Evolutionary conservation across 2,797 vertebrate genomes (phyloP).

Genomic region (Pipistrellus pygmaeus): DNA sequence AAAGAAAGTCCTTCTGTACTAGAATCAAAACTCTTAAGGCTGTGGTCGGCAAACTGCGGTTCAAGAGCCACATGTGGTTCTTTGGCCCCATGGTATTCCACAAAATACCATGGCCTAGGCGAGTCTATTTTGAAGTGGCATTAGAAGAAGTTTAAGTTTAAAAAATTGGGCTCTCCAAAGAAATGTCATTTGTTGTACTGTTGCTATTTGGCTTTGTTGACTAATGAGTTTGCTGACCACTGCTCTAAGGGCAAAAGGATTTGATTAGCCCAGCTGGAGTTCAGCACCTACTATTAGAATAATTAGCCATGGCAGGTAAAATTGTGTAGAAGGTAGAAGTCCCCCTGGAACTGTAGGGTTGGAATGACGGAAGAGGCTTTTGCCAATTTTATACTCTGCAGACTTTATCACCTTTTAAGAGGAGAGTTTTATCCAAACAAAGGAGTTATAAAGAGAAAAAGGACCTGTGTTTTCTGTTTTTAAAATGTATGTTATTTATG

Average conservation of each 20-base stretch:
- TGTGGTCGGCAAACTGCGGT: no score
- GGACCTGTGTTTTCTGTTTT: background rate
- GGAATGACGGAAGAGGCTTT: background rate
- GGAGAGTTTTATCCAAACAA: background rate
- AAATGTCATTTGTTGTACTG: no score
- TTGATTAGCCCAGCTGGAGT: background rate
- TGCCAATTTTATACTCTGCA: background rate
- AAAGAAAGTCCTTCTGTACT: background rate
- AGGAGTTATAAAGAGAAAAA: background rate
- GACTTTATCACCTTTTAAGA: conserved; percentile 6
- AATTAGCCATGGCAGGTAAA: background rate
- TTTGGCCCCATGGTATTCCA: no score
- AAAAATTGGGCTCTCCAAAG: no score
- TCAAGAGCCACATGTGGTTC: no score
- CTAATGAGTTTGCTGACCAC: no score
- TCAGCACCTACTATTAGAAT: background rate
- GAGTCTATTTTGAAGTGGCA: no score
- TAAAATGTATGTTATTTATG: background rate
- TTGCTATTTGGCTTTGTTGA: no score
- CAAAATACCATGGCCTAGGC: no score
- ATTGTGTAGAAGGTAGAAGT: background rate
- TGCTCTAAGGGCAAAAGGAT: background rate
- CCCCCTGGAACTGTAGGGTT: background rate
- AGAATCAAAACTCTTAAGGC: background rate
- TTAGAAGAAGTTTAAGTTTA: no score